Base-by-base conservation (phyloP, 2,113 vertebrate genomes). In the Sinocyclocheilus anshuiensis region DNA sequence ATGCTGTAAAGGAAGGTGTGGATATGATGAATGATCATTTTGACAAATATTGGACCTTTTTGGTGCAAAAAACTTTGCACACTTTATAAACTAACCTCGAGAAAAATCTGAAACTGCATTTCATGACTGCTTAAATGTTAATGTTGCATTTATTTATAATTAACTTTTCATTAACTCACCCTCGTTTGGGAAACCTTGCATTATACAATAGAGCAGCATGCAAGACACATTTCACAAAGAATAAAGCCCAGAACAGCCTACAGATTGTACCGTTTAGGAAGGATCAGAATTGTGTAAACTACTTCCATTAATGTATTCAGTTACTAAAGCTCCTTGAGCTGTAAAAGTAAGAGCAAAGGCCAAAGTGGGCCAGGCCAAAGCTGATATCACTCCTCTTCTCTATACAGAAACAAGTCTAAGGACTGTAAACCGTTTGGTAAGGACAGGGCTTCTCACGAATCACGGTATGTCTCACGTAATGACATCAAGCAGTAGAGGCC, bases 321-420 rank as follows among this genome's bases (percentile, higher is more conserved):
- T 29, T 59, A 77, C 20, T 59, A 42, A 36, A 48, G 42, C 9
- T 10, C 61, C 24, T 75, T 80, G 53, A 65, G 74, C 36, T 84
- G 72, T 45, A 48, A 29, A 57, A 24, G 39, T n/a, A 59, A 57
- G 50, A 36, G 26, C 77, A 55, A 71, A 45, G 42, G 10, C 39
- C 63, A 24, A 63, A 24, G 20, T 42, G 42, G 42, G 42, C 8
- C 42, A 45, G 42, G 10, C 39, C 63, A 24, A 63, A 24, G 20
- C 20, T 29, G 48, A 77, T 78, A 77, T 50, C 67, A 36, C 8
- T 24, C 78, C 74, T 74, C 65, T 84, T 36, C 42, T 39, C 36
- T 16, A 50, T 55, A 61, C 61, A 75, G 67, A 87, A 84, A 42
- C 65, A 45, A 53, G 13, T 79, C 16, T 84, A n/a, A 71, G 6